Evolutionary conservation across 2,888 invertebrate genomes (phyloP).

Genomic region (Galerucella calmariensis): DNA sequence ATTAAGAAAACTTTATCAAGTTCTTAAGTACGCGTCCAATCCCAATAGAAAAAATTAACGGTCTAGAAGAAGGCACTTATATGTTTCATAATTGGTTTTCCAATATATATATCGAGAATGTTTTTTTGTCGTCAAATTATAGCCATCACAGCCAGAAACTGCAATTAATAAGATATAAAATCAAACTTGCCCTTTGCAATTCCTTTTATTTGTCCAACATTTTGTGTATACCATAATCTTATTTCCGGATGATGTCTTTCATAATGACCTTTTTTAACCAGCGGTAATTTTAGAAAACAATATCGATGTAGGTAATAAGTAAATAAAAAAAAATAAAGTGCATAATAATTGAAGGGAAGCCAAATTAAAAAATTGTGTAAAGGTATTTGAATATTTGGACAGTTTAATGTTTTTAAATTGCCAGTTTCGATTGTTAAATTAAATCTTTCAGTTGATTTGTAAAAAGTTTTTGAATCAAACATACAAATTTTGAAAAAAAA

Average conservation of each 20-base stretch:
- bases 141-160: constrained; percentile 42
- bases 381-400: too few species aligned
- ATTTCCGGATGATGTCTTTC: neutral
- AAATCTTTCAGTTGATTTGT: too few species aligned
- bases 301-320: too few species aligned
- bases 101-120: constrained; percentile 42
- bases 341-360: too few species aligned
- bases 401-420: too few species aligned
- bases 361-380: too few species aligned
- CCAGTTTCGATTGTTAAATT: too few species aligned
- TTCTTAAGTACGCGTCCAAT: constrained; percentile 43
- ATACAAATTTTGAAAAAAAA: too few species aligned
- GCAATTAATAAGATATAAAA: constrained; percentile 43
- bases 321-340: too few species aligned
- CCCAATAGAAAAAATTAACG: constrained; percentile 55
- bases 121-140: constrained; percentile 39
- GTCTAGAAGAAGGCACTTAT: constrained; percentile 53
- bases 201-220: constrained; percentile 18
- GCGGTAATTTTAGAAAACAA: neutral
- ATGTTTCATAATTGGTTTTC: constrained; percentile 45
- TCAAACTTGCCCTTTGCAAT: constrained; percentile 37
- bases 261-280: neutral
- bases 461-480: too few species aligned
- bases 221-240: neutral
- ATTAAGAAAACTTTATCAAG: constrained; percentile 52